Conservation (phyloP, 2,888 invertebrate species). For the Diarsia dahlii region DNA sequence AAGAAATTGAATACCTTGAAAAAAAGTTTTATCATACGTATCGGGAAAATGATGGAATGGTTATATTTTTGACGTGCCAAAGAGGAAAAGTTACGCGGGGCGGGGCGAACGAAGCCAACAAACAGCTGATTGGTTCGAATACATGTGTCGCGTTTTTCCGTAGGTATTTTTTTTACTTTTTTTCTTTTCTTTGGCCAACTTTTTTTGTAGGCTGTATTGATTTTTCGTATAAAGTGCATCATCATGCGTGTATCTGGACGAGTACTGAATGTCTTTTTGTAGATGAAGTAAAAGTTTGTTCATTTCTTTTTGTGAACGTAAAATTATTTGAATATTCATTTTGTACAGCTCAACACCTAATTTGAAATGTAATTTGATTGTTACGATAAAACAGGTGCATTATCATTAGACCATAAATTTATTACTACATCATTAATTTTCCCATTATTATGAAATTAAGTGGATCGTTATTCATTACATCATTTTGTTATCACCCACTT, state of each 20-base stretch:
- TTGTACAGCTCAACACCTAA: constrained; percentile 57
- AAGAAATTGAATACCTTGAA: constrained; percentile 33
- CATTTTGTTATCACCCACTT: constrained; percentile 62
- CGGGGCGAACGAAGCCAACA: constrained; percentile 83
- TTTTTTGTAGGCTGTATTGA: constrained; percentile 62
- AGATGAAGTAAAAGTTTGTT: constrained; percentile 8
- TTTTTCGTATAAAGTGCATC: constrained; percentile 49
- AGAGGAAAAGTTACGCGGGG: constrained; percentile 86
- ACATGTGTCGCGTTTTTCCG: constrained; percentile 88
- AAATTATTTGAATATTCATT: constrained; percentile 44
- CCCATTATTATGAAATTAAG: constrained; percentile 67
- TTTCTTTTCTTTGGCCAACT: constrained; percentile 62
- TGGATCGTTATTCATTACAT: constrained; percentile 60
- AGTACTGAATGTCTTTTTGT: constrained; percentile 17
- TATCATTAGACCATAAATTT: constrained; percentile 65
- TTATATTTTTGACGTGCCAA: constrained; percentile 85
- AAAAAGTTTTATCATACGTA: constrained; percentile 65
- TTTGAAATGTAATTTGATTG: constrained; percentile 66
- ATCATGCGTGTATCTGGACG: constrained; percentile 31
- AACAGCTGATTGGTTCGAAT: constrained; percentile 88
- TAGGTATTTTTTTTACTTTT: constrained; percentile 85
- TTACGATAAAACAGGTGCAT: constrained; percentile 62
- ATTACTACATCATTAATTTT: constrained; percentile 62
- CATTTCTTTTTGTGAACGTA: background rate
- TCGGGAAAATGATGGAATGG: constrained; percentile 76